Conservation (phyloP, 2,113 vertebrate species). For the Chaetodon trifascialis region DNA sequence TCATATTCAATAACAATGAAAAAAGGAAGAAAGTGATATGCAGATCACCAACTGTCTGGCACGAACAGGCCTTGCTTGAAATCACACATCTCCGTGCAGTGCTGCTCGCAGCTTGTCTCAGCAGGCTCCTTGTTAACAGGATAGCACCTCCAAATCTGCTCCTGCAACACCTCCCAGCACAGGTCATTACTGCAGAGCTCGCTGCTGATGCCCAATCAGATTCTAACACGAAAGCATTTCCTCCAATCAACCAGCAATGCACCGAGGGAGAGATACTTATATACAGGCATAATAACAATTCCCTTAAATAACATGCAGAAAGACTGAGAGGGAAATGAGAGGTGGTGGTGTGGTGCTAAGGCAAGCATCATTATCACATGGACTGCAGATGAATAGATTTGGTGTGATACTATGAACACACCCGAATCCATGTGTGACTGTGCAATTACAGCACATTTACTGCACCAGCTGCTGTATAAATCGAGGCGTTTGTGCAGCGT, state of each 20-base stretch:
- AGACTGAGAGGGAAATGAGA: neutral
- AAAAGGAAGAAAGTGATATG: slow-evolving; percentile 28
- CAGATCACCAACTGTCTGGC: slow-evolving; percentile 64
- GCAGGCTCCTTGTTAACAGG: slow-evolving; percentile 79
- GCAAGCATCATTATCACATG: slow-evolving; percentile 73
- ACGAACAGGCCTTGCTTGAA: slow-evolving; percentile 56
- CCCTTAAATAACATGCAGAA: slow-evolving; percentile 45
- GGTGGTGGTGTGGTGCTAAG: slow-evolving; percentile 28
- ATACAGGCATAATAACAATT: slow-evolving; percentile 47
- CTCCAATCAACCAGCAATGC: slow-evolving; percentile 52
- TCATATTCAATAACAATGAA: slow-evolving; percentile 50
- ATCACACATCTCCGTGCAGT: slow-evolving; percentile 55
- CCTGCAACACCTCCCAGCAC: slow-evolving; percentile 71
- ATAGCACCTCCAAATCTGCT: slow-evolving; percentile 78
- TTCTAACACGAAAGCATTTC: slow-evolving; percentile 35
- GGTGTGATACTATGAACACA: slow-evolving; percentile 71
- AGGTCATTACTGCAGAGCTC: slow-evolving; percentile 60
- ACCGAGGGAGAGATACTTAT: slow-evolving; percentile 10
- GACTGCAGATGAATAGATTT: slow-evolving; percentile 71
- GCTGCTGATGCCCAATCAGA: slow-evolving; percentile 62
- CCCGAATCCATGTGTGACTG: slow-evolving; percentile 71
- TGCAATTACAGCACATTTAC: slow-evolving; percentile 79
- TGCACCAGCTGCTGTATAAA: slow-evolving; percentile 79
- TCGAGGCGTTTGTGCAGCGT: slow-evolving; percentile 51
- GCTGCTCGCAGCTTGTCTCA: slow-evolving; percentile 72